These are phyloP conservation scores for Mythimna ferrago DNA, from an alignment of 2,888 invertebrate species.

Conservation along the genomic window DNA sequence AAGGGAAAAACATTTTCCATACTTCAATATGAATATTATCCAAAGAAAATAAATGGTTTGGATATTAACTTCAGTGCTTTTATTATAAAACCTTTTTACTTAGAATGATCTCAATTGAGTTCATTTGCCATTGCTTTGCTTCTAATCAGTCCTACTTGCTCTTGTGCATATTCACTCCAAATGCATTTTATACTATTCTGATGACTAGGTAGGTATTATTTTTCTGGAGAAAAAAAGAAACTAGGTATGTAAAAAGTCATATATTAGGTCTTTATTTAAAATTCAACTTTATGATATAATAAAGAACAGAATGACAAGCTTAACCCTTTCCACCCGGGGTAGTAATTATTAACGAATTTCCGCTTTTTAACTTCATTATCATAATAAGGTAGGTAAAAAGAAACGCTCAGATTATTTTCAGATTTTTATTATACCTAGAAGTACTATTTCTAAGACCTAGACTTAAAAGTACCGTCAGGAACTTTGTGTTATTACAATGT, in stretches of 20 bases:
- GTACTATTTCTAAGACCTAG: no score
- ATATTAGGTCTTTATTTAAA: conserved; percentile 47
- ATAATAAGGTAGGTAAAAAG: no score
- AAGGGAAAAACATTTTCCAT: conserved; percentile 71
- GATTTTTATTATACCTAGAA: no score
- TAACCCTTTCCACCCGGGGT: no score
- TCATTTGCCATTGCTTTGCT: neutral
- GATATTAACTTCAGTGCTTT: conserved; percentile 67
- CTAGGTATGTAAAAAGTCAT: conserved; percentile 4
- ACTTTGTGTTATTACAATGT: no score
- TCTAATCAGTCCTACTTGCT: neutral
- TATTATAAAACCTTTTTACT: conserved; percentile 23
- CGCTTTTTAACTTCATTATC: no score
- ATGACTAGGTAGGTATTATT: no score
- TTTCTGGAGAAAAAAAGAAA: conserved; percentile 10
- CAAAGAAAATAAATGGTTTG: conserved; percentile 76
- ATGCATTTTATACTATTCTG: neutral
- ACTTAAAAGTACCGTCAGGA: no score
- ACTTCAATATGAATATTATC: conserved; percentile 71
- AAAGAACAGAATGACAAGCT: conserved; percentile 14
- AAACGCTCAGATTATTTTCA: no score
- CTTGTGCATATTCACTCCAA: neutral
- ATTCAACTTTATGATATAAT: conserved; percentile 13
- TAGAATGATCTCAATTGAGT: neutral
- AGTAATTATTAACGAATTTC: no score